Evolutionary conservation across 2,113 vertebrate genomes (phyloP), one percentile per base, ranked within the genome.

Genomic region (Podarcis raffonei): DNA sequence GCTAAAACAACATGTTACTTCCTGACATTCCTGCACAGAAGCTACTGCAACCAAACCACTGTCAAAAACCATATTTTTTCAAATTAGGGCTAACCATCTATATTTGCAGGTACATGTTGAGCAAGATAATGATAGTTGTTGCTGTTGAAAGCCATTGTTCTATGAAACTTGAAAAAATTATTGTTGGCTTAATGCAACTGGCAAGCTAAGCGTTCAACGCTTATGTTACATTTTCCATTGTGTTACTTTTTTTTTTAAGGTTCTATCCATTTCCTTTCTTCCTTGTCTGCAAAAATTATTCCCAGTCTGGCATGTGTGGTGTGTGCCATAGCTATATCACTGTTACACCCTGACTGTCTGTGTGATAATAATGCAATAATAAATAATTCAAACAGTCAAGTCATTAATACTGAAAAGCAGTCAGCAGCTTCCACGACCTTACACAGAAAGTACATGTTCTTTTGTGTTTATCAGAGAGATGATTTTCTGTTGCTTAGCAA

Each of bases 401-500:
- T 39, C 39, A 9, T 0, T 37, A 77, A 53, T 23, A 83, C 79
- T 53, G 62, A 27, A 84, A 92, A 72, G 89, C 83, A 48, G 83
- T 83, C 81, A 89, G 74, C 30, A 76, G 0, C 81, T 80, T 79
- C 87, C 20, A n/a, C 86, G 80, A 90, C 83, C 6, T 42, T 85
- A 68, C 91, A 39, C 69, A 87, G 15, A 57, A 87, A 83, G 1
- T 69, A 69, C 86, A 90, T 62, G 25, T 68, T 89, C 75, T 90
- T 84, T 16, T 0, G 1, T 78, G 83, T 85, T 89, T 87, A 87
- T 83, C 89, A 93, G 65, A 62, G 75, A 86, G 87, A 92, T 1
- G 0, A 57, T 79, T 39, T 65, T 85, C 59, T 87, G 93, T 95
- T 94, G 90, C 95, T 94, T 92, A 92, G 93, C 89, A 93, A 94